Evolutionary conservation across 2,113 vertebrate species (phyloP), one percentile per base, ranked within the genome.

Genomic region (Argyrosomus japonicus): DNA sequence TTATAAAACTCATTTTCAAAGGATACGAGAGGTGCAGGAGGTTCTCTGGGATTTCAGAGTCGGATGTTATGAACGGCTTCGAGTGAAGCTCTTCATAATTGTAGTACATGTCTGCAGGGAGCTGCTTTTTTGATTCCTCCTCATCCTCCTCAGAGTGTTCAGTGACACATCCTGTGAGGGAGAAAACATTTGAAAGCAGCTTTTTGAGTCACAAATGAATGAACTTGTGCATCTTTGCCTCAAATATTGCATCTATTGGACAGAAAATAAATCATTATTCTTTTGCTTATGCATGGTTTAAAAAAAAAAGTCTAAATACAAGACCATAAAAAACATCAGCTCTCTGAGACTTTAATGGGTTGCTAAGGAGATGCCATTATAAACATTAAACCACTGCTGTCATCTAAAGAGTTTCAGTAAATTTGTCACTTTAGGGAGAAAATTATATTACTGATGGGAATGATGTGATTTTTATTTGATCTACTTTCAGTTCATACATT

Each of bases 1-100:
- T 25, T 4, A 18, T 12, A 8, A 51, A 69, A 43, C 6, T 0
- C 5, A 15, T 6, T 65, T 13, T 32, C 12, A 40, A 54, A 85
- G 96, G 97, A 99, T 99, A 99, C 97, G 90, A 90, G 10, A 99
- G 93, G 45, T 82, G 89, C 61, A 99, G 96, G 61, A 99, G 91
- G 79, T 97, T 76, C 72, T 89, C 70, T 0, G 97, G 94, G 86
- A 99, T 96, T 21, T 81, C 90, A 4, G 95, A 95, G 58, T 93
- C 88, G 0, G 92, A 87, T 19, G 96, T 95, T 76, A 96, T 85
- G 86, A 83, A 95, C 0, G 98, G 95, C 83, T 50, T 80, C 13
- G 96, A 96, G 88, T 4, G 88, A 40, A 99, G 81, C 11, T 97
- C 94, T 12, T 90, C 90, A 77, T 95, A 96, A 0, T 94, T 27